A percentile compares a stretch with the other conserved stretches of the same genome.
Conservation (phyloP, 1,140 invertebrate species). For the Plodia interpunctella region DNA sequence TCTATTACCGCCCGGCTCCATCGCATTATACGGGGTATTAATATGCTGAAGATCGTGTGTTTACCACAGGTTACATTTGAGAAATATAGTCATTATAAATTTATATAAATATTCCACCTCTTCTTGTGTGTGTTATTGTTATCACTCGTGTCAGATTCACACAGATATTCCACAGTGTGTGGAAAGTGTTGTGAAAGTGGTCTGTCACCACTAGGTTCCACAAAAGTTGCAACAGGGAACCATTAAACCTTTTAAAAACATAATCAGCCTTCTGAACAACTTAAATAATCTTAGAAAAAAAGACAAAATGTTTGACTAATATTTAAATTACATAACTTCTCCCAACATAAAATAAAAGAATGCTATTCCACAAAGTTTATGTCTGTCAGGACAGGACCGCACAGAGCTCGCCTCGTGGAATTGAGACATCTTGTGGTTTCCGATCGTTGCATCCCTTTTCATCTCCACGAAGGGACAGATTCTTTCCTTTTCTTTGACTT, state of each 20-base stretch:
- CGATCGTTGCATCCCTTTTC: constrained; percentile 64
- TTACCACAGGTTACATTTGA: too few species aligned
- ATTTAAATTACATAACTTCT: constrained; percentile 33
- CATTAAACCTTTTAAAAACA: too few species aligned
- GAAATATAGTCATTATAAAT: too few species aligned
- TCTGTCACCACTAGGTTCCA: too few species aligned
- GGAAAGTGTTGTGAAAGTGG: too few species aligned
- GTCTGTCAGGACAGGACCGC: constrained; percentile 64
- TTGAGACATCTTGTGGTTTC: constrained; percentile 77
- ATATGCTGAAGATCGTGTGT: background rate
- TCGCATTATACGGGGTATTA: constrained; percentile 5
- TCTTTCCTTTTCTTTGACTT: constrained; percentile 62
- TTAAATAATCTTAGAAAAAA: too few species aligned
- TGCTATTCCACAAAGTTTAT: constrained; percentile 63
- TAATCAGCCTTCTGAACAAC: too few species aligned
- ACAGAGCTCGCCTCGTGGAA: constrained; percentile 69
- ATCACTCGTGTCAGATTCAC: too few species aligned
- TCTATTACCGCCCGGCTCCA: constrained; percentile 20
- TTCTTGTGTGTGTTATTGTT: too few species aligned
- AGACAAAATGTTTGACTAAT: constrained; percentile 8
- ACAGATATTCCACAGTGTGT: too few species aligned
- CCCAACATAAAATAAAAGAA: constrained; percentile 50
- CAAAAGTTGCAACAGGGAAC: too few species aligned
- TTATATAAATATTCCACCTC: too few species aligned
- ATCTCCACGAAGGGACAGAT: constrained; percentile 31